Evolutionary conservation across 2,888 invertebrate genomes (phyloP), one percentile per base, ranked within the genome.

Genomic region (Drosophila fulvimacula): DNA sequence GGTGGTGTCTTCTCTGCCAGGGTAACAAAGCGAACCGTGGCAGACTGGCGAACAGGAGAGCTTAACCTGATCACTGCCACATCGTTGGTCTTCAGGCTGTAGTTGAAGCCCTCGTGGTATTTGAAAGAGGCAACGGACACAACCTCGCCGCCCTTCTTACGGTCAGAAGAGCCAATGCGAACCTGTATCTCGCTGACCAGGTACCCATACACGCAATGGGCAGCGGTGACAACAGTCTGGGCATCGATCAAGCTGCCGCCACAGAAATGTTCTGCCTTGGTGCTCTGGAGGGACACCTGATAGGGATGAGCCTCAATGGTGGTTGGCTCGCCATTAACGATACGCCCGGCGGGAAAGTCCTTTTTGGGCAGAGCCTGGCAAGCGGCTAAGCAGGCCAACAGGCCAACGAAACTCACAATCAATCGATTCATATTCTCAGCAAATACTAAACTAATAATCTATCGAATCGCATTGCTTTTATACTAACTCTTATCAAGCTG

Each of bases 291-390:
- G 0, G 93, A 93, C 1, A 93, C 92, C 90, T 93, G 93, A 68
- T 93, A 93, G 10, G 93, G 93, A 73, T 91, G 91, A 2, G 82
- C 79, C 27, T 89, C 82, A 60, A 94, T 93, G 9, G 89, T 78
- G 13, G 91, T 92, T 21, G 78, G 69, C 19, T 81, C 81, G 13
- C 94, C 94, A 30, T 93, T 93, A 3, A 93, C 93, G 63, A 94
- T 93, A 62, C 92, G 88, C 0, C 92, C 92, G 51, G 75, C 78
- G 9, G 81, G 89, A 13, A 79, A 81, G 0, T 79, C 81, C 24
- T 38, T 19, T 1, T 79, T 66, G 10, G 89, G 84, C 17, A 30
- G 36, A 5, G 52, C 78, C 32, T 51, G 64, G 59, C 57, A 17
- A 21, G 46, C 52, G 34, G 67, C 76, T 13, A 51, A 38, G 52